phyloP scores from a whole-genome alignment of 2,888 invertebrate genomes.

The Hirtodrosophila alboralis region DNA sequence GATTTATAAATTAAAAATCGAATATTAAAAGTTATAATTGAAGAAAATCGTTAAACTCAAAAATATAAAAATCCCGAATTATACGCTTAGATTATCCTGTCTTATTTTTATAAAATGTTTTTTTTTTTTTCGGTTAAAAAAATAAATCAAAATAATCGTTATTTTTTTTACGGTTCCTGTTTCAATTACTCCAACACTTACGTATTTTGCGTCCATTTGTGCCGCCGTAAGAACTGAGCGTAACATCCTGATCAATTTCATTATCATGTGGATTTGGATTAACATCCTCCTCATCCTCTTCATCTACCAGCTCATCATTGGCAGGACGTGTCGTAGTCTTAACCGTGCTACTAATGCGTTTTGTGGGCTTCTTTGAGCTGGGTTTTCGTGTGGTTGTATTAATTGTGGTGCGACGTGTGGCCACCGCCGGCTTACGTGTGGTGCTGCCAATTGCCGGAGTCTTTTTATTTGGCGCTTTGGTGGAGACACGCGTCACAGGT shows the following conservation, averaged over 20 bases:
- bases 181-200: constrained; percentile 77
- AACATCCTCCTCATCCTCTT: constrained; percentile 80
- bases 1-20: too few species aligned
- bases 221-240: constrained; percentile 65
- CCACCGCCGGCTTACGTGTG: constrained; percentile 76
- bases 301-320: constrained; percentile 79
- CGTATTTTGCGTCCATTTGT: constrained; percentile 82
- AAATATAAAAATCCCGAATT: too few species aligned
- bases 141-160: too few species aligned
- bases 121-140: too few species aligned
- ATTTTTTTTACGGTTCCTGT: too few species aligned
- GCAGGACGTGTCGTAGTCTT: constrained; percentile 75
- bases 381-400: constrained; percentile 84
- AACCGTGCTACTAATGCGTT: constrained; percentile 77
- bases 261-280: constrained; percentile 78
- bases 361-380: constrained; percentile 73
- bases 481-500: constrained; percentile 79
- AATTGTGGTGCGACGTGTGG: constrained; percentile 78
- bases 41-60: too few species aligned
- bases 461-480: constrained; percentile 74
- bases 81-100: too few species aligned
- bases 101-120: too few species aligned
- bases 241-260: constrained; percentile 75
- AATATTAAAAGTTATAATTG: too few species aligned
- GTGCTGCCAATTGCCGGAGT: constrained; percentile 79